Base-by-base conservation (phyloP, 2,797 vertebrate genomes). In the Amniataba percoides region DNA sequence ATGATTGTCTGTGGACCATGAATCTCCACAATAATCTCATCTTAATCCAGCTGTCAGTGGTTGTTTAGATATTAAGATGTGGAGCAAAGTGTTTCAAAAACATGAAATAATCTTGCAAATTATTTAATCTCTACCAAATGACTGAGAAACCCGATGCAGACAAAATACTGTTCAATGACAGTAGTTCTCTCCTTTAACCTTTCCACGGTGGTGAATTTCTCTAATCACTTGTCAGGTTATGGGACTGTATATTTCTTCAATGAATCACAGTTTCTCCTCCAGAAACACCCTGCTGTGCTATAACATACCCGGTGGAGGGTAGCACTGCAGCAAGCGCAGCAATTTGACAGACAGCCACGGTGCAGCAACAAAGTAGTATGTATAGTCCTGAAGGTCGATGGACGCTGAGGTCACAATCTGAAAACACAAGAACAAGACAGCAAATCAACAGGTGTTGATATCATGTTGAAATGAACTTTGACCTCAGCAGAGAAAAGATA, bases 381-480 rank as follows among this genome's bases (percentile, higher is more conserved):
- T 99, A 55, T 99, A 99, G 85, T 99, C 98, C 92, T 99, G 98
- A 4, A 99, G 97, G 89, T 99, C 98, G 2, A 98, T 97, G 71
- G 97, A 98, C 0, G 97, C 97, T 0, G 98, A 98, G 0, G 97
- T 97, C 83, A 99, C 98, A 1, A 99, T 98, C 98, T 99, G 88
- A 40, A 51, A 11, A 36, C 42, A 14, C 3, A 14, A 57, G 8
- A 43, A 66, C 1, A 55, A 63, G 16, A 40, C 0, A 19, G 18
- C 11, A 48, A 2, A 15, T 43, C 0, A 10, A 14, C 0, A 57
- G 21, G 40, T 1, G 12, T 16, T 1, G 5, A 45, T 31, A 25
- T 42, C 9, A 48, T n/a, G 67, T 34, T 51, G n/a, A n/a, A n/a
- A n/a, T 31, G 0, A 48, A 11, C 39, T 66, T 21, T 55, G 40